Evolutionary conservation across 2,888 invertebrate genomes (phyloP).

Genomic region (Troglohyphantes excavatus): DNA sequence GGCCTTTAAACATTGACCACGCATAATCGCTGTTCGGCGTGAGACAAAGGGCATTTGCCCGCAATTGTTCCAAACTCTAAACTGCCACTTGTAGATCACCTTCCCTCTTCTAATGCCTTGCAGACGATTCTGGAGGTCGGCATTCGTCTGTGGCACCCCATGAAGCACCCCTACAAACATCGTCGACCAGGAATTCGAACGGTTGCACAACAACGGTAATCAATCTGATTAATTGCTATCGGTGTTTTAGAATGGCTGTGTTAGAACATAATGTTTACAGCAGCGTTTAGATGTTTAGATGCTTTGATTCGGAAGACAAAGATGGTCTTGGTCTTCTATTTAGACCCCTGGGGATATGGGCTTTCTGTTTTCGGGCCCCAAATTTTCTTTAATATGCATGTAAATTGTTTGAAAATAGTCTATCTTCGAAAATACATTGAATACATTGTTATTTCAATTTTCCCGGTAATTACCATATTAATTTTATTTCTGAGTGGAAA

Average conservation of each 20-base stretch:
- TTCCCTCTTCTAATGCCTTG: not conserved
- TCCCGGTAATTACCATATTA: too few relatives aligned
- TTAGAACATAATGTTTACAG: too few relatives aligned
- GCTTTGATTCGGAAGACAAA: too few relatives aligned
- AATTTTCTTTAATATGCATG: too few relatives aligned
- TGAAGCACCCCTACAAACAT: not conserved
- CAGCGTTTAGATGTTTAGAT: too few relatives aligned
- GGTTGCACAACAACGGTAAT: not conserved
- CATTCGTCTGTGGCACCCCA: constrained; percentile 12
- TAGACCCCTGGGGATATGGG: too few relatives aligned
- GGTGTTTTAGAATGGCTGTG: not conserved
- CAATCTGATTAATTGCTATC: not conserved
- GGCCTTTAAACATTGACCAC: constrained; percentile 41
- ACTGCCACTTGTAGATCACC: constrained; percentile 25
- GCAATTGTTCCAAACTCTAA: constrained; percentile 3
- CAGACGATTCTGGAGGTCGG: constrained; percentile 23
- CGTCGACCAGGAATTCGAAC: not conserved
- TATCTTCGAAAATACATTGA: too few relatives aligned
- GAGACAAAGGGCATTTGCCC: constrained; percentile 16
- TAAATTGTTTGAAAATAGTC: too few relatives aligned
- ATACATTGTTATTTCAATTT: too few relatives aligned
- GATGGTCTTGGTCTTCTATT: too few relatives aligned
- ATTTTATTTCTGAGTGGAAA: too few relatives aligned
- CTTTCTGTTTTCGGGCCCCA: too few relatives aligned
- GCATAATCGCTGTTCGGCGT: constrained; percentile 40